A percentile compares a stretch with the other conserved stretches of the same genome.
Evolutionary conservation across 2,113 vertebrate species (phyloP).

Genomic region (Ciconia maguari): DNA sequence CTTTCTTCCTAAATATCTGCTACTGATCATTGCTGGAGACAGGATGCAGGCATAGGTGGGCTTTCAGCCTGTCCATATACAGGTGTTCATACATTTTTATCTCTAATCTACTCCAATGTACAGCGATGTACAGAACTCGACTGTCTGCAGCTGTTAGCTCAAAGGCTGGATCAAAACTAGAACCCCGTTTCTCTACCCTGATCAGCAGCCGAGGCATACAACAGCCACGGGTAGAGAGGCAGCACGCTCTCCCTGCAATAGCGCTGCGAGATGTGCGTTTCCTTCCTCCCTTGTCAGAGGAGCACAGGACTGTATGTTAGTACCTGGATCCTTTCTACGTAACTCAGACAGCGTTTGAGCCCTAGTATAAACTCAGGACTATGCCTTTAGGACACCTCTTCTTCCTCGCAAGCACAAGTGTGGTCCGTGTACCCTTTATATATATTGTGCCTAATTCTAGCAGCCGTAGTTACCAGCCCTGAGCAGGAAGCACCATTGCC

Average conservation of each 20-base stretch:
- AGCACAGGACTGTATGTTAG: background rate
- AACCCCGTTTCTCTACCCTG: fast-evolving
- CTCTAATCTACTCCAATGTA: background rate
- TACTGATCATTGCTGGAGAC: background rate
- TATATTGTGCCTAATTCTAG: fast-evolving
- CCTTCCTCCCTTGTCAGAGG: fast-evolving
- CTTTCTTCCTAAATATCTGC: background rate
- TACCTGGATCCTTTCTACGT: too few species aligned
- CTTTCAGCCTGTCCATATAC: background rate
- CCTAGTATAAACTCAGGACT: background rate
- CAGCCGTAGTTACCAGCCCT: fast-evolving
- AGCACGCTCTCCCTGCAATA: fast-evolving
- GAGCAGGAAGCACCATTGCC: background rate
- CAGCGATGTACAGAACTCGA: background rate
- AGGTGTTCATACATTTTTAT: background rate
- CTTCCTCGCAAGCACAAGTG: background rate
- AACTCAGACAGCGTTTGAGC: background rate
- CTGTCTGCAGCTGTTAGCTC: background rate
- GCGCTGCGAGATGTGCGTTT: fast-evolving
- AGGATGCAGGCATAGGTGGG: background rate
- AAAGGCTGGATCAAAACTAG: background rate
- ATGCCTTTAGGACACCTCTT: background rate
- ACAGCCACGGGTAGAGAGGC: background rate
- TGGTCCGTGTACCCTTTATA: fast-evolving
- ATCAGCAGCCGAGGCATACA: fast-evolving